Evolutionary conservation across 2,113 vertebrate species (phyloP), one percentile per base, ranked within the genome.

Genomic region (Rhodinocichla rosea): DNA sequence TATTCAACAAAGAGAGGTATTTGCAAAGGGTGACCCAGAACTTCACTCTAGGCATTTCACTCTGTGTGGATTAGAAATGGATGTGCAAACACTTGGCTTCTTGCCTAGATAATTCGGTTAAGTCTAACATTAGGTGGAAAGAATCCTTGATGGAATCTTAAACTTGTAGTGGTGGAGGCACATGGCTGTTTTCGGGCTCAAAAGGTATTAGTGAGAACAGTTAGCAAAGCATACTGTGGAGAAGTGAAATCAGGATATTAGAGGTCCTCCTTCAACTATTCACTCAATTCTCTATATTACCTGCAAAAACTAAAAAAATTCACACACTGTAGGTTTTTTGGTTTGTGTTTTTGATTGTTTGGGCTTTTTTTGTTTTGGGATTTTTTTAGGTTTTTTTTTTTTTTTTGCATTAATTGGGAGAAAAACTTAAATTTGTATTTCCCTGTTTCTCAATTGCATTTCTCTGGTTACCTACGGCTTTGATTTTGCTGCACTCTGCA

Each of bases 291-390:
- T 16, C 5, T 69, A 1, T 15, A 70, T 26, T 62, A 53, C 10
- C n/a, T 30, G 26, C 3, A 85, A 90, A 73, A 16, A 3, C 2
- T 2, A 0, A 11, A 1, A 1, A 50, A 37, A 32, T 11, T 78
- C 4, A 56, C 76, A 27, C n/a, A 21, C 3, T 37, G 2, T 33
- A 40, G 11, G 8, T 17, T 37, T 60, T 62, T 27, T 35, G 13
- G 13, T n/a, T 57, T 24, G n/a, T 57, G n/a, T 33, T 32, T 6
- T 27, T 40, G 2, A 40, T 45, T 74, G 8, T 63, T 63, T 39
- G 7, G 8, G 23, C 27, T 50, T 50, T 14, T 15, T 15, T 63
- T 19, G 10, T 2, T 19, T 24, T 26, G 15, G 2, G 15, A 44
- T 45, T 13, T 42, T 19, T 62, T 40, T 28, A 17, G 50, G 15